Base-by-base conservation (phyloP, 2,113 vertebrate species). In the Sardina pilchardus region DNA sequence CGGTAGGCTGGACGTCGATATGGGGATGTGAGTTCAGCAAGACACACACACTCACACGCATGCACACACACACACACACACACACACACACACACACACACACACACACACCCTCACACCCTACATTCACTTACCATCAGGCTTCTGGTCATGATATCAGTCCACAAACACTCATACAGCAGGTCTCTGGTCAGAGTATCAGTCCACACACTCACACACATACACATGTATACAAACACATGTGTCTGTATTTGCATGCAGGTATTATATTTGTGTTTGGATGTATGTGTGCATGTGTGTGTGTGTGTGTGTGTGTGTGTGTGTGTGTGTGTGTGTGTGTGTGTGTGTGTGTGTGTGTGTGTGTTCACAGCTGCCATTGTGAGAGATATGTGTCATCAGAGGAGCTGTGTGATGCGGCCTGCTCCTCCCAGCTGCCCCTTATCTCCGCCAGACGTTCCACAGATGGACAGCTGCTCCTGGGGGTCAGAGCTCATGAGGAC, bases 351-450 rank as follows among this genome's bases (percentile, higher is more conserved):
- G 53, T 36, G 59, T 50, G 9, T 84, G 21, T 87, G 71, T 87
- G 45, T 85, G 26, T 83, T 17, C 84, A 43, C 95, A 96, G 98
- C 87, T 99, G 98, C 89, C 96, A 91, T 19, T 99, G 97, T 92
- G 90, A 90, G 84, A 91, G 88, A 34, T 99, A 97, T 0, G 16
- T 97, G 81, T 97, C 97, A 8, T 94, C 93, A 0, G 97, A 99
- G 91, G 96, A 99, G 91, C 93, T 98, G 39, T 98, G 97, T 88
- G 95, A 97, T 83, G 87, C 91, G 0, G 92, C 92, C n/a, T 98
- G 97, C 89, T 88, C 97, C 88, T 93, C 95, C 89, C 93, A 87
- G 80, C 94, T 95, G 30, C 96, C 96, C 1, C 92, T 81, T 1
- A 86, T 98, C 80, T 96, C 95, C 45, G 92, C 97, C 89, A 92